A percentile compares a stretch with the other conserved stretches of the same genome.
Evolutionary conservation across 2,888 invertebrate genomes (phyloP).

Genomic region (Eupelmus urozonus): DNA sequence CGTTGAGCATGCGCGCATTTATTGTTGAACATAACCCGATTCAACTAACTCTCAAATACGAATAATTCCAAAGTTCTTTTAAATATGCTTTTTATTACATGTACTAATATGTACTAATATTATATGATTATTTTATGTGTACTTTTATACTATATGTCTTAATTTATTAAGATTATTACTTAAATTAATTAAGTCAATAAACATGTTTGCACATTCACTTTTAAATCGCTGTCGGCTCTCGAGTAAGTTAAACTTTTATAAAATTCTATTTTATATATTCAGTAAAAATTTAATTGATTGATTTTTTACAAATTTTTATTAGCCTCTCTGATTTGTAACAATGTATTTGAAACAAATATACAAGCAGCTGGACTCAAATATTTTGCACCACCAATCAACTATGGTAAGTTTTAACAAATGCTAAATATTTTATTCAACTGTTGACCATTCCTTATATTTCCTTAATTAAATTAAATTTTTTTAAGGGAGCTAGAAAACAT

Average conservation of each 20-base stretch:
- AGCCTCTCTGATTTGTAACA: slow-evolving; percentile 16
- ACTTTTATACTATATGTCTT: no score
- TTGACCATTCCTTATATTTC: no score
- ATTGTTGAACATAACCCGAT: no score
- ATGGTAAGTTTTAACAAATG: slow-evolving; percentile 77
- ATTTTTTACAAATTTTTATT: slow-evolving; percentile 12
- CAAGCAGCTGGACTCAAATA: slow-evolving; percentile 83
- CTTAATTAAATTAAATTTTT: no score
- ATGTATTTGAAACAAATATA: slow-evolving; percentile 50
- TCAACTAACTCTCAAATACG: no score
- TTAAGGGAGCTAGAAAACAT: no score
- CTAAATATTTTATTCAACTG: slow-evolving; percentile 22
- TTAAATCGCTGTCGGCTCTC: slow-evolving; percentile 1
- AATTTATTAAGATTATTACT: no score
- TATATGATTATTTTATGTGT: no score
- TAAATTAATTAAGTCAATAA: slow-evolving; percentile 6
- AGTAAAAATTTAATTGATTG: slow-evolving; percentile 3
- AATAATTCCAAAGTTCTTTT: no score
- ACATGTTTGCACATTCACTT: slow-evolving; percentile 35
- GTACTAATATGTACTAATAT: no score
- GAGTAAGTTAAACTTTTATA: slow-evolving; percentile 39
- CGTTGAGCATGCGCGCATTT: no score
- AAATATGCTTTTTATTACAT: no score
- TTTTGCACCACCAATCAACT: slow-evolving; percentile 84
- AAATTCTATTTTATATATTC: background rate